A percentile compares a stretch with the other conserved stretches of the same genome.
These are phyloP conservation scores for Macquaria ambigua DNA, from an alignment of 2,113 vertebrate species.

Conservation along the genomic window DNA sequence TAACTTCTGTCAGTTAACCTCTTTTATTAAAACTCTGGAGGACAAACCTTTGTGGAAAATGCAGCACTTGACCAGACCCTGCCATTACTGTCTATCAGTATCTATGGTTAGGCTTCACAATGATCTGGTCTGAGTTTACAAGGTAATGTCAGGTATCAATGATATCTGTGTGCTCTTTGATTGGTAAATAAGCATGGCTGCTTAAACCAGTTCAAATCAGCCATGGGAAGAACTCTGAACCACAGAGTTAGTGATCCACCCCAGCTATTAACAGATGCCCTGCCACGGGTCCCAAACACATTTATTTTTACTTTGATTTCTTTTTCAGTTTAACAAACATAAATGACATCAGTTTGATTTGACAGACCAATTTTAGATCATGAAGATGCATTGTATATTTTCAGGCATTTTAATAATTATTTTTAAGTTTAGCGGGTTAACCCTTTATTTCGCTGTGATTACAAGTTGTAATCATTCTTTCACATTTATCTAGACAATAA, in stretches of 20 bases:
- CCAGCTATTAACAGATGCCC: neutral
- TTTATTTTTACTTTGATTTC: too few species aligned
- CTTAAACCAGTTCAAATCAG: neutral
- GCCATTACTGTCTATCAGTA: neutral
- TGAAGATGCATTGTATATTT: neutral
- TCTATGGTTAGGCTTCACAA: neutral
- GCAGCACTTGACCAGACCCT: neutral
- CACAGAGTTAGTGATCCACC: neutral
- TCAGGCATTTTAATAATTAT: neutral
- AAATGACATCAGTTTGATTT: neutral
- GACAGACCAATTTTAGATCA: neutral
- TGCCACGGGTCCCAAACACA: neutral
- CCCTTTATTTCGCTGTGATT: neutral
- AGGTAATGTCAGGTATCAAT: neutral
- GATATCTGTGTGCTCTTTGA: neutral
- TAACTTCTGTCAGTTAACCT: too few species aligned
- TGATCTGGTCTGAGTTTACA: neutral
- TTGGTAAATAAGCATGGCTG: neutral
- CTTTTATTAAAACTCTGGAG: neutral
- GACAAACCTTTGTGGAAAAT: neutral
- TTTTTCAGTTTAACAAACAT: neutral
- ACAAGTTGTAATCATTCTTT: neutral
- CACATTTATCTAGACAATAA: neutral
- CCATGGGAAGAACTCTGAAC: conserved; percentile 7
- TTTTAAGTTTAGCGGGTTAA: neutral